phyloP scores from a whole-genome alignment of 2,113 vertebrate species.

The Dermatemys mawii region DNA sequence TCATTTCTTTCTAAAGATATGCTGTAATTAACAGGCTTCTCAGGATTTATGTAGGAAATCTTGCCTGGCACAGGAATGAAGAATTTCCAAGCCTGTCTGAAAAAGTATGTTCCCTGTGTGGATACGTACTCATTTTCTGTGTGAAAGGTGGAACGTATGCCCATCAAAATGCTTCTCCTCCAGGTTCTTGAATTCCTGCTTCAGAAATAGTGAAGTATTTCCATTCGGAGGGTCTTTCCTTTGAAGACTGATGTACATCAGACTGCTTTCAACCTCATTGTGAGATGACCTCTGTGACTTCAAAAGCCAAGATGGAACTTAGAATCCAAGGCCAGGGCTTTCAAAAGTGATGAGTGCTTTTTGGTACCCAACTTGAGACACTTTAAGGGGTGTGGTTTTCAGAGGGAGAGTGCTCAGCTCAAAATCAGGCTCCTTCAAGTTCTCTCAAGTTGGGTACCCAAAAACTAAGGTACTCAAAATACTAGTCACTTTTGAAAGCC shows the following conservation, averaged over 20 bases:
- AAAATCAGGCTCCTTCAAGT: neutral
- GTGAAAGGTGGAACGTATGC: neutral
- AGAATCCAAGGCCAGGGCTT: neutral
- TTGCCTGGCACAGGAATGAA: conserved; percentile 30
- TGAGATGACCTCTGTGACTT: neutral
- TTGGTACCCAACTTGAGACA: neutral
- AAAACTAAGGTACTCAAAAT: neutral
- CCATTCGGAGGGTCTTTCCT: neutral
- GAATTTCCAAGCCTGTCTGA: conserved; percentile 28
- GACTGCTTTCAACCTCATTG: neutral
- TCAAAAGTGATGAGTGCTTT: neutral
- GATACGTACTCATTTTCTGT: neutral
- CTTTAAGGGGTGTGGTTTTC: neutral
- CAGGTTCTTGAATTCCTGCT: neutral
- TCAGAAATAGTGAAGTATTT: neutral
- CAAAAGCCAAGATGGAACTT: neutral
- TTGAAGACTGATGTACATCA: neutral
- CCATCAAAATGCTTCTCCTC: neutral
- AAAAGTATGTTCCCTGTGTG: conserved; percentile 10
- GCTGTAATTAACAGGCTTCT: conserved; percentile 44
- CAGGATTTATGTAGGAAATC: conserved; percentile 36
- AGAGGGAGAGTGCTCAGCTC: neutral
- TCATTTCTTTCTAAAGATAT: conserved; percentile 23
- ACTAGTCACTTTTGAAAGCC: neutral
- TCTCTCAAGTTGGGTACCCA: neutral